Percentiles rank a stretch among this genome's conserved stretches.
Conservation (phyloP, 1,140 invertebrate species). For the Phthorimaea operculella region DNA sequence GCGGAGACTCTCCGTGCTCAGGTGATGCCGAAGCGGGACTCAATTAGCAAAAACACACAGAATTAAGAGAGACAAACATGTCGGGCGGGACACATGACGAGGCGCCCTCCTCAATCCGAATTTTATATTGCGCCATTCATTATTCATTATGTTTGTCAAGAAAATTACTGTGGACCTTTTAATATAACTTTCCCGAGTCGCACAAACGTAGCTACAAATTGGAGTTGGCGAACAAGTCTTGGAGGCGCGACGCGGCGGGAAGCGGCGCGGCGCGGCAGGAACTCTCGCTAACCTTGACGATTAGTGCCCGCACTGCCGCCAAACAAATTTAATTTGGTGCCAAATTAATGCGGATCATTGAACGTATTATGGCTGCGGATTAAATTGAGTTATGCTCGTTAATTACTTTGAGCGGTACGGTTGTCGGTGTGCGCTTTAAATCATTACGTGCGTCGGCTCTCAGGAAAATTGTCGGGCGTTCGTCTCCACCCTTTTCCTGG, state of each 20-base stretch:
- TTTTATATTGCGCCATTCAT: constrained; percentile 63
- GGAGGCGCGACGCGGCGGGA: too few relatives aligned
- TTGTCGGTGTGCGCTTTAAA: too few relatives aligned
- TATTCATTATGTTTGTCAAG: constrained; percentile 63
- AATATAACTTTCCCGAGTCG: constrained; percentile 55
- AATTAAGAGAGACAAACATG: constrained; percentile 64
- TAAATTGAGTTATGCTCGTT: constrained; percentile 18
- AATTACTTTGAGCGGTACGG: constrained; percentile 1
- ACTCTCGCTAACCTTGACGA: constrained; percentile 45
- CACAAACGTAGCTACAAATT: constrained; percentile 55
- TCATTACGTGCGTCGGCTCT: not conserved
- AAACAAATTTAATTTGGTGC: constrained; percentile 49
- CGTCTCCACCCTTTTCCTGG: not conserved
- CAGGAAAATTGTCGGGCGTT: not conserved
- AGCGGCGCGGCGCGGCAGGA: constrained; percentile 14
- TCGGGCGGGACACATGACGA: constrained; percentile 43
- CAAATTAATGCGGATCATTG: constrained; percentile 45
- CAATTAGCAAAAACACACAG: constrained; percentile 66
- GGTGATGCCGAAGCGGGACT: constrained; percentile 41
- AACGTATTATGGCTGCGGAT: constrained; percentile 22
- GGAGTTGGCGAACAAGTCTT: constrained; percentile 49
- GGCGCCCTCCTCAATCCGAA: constrained; percentile 54
- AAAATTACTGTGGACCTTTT: constrained; percentile 62
- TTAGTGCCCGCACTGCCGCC: constrained; percentile 39
- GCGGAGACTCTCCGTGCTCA: constrained; percentile 26